A percentile compares a stretch with the other conserved stretches of the same genome.
Evolutionary conservation across 2,113 vertebrate species (phyloP).

Genomic region (Alexandromys fortis): DNA sequence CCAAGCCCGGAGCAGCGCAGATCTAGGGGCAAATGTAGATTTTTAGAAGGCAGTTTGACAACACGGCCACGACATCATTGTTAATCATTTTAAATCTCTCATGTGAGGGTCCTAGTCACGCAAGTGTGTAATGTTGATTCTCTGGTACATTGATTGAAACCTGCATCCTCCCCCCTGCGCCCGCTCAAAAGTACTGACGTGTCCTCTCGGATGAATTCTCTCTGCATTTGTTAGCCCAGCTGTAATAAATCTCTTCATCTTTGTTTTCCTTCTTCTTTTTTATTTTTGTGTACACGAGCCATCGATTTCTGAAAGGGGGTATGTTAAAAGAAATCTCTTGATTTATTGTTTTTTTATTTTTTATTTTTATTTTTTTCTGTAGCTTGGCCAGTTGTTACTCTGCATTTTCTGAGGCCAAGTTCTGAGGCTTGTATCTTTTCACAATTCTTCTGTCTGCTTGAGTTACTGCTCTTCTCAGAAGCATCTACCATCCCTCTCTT

Average conservation of each 20-base stretch:
- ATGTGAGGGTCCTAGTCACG: background rate
- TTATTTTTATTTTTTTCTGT: background rate
- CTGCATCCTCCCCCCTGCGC: background rate
- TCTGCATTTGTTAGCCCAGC: background rate
- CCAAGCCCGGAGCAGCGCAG: background rate
- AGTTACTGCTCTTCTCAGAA: background rate
- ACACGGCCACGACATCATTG: background rate
- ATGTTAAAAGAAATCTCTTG: background rate
- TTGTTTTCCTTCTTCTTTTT: background rate
- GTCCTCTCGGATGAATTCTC: slow-evolving; percentile 12
- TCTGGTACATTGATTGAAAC: background rate
- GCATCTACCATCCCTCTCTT: background rate
- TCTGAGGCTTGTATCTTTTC: background rate
- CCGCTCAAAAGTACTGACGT: background rate
- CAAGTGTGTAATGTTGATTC: background rate
- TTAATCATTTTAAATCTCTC: slow-evolving; percentile 6
- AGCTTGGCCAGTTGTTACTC: background rate
- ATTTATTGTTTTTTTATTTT: background rate
- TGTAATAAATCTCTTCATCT: slow-evolving; percentile 30
- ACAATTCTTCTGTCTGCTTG: background rate
- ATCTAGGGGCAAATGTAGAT: background rate
- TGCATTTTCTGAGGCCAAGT: slow-evolving; percentile 9
- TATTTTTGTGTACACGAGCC: background rate
- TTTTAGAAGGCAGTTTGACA: background rate
- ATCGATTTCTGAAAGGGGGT: slow-evolving; percentile 36